These are phyloP conservation scores for Theocolax elegans DNA, from an alignment of 1,140 invertebrate genomes.

Conservation along the genomic window DNA sequence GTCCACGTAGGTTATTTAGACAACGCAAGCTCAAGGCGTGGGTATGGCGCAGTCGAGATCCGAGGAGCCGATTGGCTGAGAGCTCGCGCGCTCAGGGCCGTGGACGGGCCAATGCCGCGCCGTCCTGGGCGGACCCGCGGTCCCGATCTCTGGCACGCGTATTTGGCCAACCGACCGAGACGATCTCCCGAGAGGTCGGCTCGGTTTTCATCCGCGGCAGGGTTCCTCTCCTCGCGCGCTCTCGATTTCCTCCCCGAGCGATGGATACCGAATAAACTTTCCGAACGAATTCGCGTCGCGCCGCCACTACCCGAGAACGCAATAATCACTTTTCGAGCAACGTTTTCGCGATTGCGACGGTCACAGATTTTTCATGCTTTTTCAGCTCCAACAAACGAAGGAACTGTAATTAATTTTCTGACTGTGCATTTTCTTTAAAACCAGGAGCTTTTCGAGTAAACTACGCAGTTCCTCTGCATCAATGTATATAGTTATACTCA, in stretches of 20 bases:
- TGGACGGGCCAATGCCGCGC: neutral
- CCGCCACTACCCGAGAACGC: too few relatives aligned
- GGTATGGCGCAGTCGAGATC: neutral
- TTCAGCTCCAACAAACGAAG: too few relatives aligned
- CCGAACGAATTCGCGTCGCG: too few relatives aligned
- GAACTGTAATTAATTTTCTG: too few relatives aligned
- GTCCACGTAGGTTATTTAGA: constrained; percentile 23
- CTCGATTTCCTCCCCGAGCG: neutral
- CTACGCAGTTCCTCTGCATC: too few relatives aligned
- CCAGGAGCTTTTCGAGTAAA: too few relatives aligned
- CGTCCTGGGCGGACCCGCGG: constrained; percentile 4
- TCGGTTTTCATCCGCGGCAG: constrained; percentile 29
- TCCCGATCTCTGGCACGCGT: constrained; percentile 27
- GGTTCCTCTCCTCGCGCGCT: neutral
- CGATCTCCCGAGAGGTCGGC: constrained; percentile 10
- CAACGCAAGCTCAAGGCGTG: neutral
- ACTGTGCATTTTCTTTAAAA: too few relatives aligned
- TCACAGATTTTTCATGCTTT: too few relatives aligned
- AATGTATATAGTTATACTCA: too few relatives aligned
- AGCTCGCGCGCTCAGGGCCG: constrained; percentile 18
- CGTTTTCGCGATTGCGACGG: too few relatives aligned
- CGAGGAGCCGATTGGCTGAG: constrained; percentile 4
- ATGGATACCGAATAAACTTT: too few relatives aligned
- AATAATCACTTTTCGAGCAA: too few relatives aligned
- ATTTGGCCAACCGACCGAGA: neutral